Evolutionary conservation across 2,797 vertebrate genomes (phyloP).

Genomic region (Sebastes trivittatus): DNA sequence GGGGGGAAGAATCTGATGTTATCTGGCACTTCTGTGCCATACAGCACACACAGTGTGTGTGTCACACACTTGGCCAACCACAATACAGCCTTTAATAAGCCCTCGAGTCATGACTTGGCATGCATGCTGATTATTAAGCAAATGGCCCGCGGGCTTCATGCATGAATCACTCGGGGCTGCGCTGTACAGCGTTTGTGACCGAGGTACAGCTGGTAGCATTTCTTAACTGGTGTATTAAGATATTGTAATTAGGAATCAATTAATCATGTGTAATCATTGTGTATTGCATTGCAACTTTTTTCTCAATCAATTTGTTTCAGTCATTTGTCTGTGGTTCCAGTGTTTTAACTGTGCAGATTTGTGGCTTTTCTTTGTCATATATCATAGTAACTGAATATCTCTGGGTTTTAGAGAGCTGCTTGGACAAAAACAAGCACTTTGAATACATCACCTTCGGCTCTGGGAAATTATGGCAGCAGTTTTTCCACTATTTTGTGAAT

Average conservation of each 20-base stretch:
- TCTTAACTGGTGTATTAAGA: not conserved
- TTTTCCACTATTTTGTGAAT: accelerated
- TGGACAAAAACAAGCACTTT: not conserved
- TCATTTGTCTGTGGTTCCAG: not conserved
- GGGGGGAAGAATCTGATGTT: conserved; percentile 43
- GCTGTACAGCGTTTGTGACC: not conserved
- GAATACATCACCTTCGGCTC: not conserved
- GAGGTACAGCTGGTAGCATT: not conserved
- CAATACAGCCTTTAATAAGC: conserved; percentile 29
- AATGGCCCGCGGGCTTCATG: conserved; percentile 22
- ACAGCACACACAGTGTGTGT: conserved; percentile 17
- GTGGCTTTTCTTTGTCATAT: not conserved
- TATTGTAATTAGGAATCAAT: not conserved
- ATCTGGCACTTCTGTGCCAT: conserved; percentile 71
- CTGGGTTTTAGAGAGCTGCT: not conserved
- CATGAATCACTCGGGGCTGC: not conserved
- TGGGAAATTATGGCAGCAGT: not conserved
- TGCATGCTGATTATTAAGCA: conserved; percentile 29
- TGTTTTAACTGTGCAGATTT: not conserved
- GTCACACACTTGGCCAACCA: conserved; percentile 29
- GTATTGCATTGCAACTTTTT: not conserved
- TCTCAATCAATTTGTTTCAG: not conserved
- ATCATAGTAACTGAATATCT: not conserved
- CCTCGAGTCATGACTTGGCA: conserved; percentile 30
- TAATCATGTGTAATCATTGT: not conserved